Conservation (phyloP, 2,888 invertebrate species). For the Ophion ellenae region DNA sequence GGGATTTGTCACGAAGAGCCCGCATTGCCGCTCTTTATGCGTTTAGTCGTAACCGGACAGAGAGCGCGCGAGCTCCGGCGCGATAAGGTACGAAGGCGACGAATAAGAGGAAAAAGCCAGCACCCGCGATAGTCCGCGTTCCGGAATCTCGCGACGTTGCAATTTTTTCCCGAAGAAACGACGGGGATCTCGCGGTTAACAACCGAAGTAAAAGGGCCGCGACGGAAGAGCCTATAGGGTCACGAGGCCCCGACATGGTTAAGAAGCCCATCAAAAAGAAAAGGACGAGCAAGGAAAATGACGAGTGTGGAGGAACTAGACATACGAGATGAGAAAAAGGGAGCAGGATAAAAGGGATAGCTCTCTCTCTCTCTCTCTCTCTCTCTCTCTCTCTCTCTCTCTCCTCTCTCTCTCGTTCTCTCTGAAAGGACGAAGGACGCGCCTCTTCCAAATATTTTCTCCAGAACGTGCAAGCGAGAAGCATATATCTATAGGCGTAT, state of each 20-base stretch:
- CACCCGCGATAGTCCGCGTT: slow-evolving; percentile 61
- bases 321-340: slow-evolving; percentile 50
- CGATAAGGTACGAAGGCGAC: slow-evolving; percentile 32
- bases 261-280: slow-evolving; percentile 31
- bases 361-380: neutral
- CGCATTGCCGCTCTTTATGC: slow-evolving; percentile 47
- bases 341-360: slow-evolving; percentile 29
- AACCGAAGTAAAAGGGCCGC: slow-evolving; percentile 68
- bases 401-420: neutral
- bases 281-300: slow-evolving; percentile 3
- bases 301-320: slow-evolving; percentile 12
- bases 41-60: slow-evolving; percentile 29
- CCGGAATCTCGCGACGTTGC: slow-evolving; percentile 63
- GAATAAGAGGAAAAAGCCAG: slow-evolving; percentile 32
- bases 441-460: slow-evolving; percentile 25
- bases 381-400: neutral
- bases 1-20: slow-evolving; percentile 59
- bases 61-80: neutral
- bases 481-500: slow-evolving; percentile 14
- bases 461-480: slow-evolving; percentile 26
- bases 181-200: slow-evolving; percentile 69
- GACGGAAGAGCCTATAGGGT: slow-evolving; percentile 49
- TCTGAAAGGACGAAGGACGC: slow-evolving; percentile 25
- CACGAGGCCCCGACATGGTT: slow-evolving; percentile 44
- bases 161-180: slow-evolving; percentile 67